Conservation (phyloP, 2,888 invertebrate species). For the Aleiodes leptofemur region DNA sequence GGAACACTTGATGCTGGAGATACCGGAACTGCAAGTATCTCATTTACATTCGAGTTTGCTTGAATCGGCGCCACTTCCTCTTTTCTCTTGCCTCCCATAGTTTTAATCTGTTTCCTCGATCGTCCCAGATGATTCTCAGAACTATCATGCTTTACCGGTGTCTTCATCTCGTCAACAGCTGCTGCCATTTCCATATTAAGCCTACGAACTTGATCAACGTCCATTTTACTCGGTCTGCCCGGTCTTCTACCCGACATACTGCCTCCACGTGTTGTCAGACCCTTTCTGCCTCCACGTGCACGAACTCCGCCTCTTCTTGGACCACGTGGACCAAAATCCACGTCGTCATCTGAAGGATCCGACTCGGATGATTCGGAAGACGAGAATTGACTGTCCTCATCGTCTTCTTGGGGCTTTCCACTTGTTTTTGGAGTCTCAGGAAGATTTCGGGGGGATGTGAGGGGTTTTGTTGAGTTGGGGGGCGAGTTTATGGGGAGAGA, state of each 20-base stretch:
- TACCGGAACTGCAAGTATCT: not conserved
- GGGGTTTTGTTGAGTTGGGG: not conserved
- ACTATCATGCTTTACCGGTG: slow-evolving; percentile 69
- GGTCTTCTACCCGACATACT: slow-evolving; percentile 65
- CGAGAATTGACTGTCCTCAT: slow-evolving; percentile 59
- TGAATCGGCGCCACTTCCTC: slow-evolving; percentile 63
- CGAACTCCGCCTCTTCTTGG: slow-evolving; percentile 65
- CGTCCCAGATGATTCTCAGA: slow-evolving; percentile 57
- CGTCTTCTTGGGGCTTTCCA: slow-evolving; percentile 54
- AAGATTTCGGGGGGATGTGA: not conserved
- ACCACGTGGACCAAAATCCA: slow-evolving; percentile 70
- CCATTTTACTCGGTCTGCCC: slow-evolving; percentile 70
- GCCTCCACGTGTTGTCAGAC: slow-evolving; percentile 72
- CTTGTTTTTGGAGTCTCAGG: not conserved
- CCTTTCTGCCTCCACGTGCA: slow-evolving; percentile 71
- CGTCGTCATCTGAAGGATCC: slow-evolving; percentile 71
- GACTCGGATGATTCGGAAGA: slow-evolving; percentile 70
- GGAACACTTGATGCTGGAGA: not conserved
- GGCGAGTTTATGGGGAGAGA: slow-evolving; percentile 7
- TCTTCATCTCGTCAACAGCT: slow-evolving; percentile 73
- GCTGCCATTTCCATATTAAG: slow-evolving; percentile 74
- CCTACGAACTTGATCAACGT: slow-evolving; percentile 70
- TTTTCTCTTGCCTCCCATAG: slow-evolving; percentile 59
- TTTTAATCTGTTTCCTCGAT: slow-evolving; percentile 63
- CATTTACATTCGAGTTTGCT: not conserved